Evolutionary conservation across 2,888 invertebrate species (phyloP).

Genomic region (Reticulitermes lucifugus): DNA sequence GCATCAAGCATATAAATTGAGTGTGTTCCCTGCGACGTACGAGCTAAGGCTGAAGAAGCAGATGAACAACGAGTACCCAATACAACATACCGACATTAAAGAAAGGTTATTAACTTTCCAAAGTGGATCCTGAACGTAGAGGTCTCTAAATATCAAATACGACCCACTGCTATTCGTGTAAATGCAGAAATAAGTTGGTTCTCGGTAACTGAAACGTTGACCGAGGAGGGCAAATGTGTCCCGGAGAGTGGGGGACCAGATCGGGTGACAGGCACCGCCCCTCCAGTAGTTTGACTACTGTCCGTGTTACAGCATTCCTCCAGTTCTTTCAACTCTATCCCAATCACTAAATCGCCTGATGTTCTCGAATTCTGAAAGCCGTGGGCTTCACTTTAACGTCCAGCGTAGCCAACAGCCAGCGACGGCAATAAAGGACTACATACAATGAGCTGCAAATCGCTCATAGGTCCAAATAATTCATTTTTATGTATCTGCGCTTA

Average conservation of each 20-base stretch:
- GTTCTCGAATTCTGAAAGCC: neutral
- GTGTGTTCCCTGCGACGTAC: too few species aligned
- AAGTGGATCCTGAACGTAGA: too few species aligned
- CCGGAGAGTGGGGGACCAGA: neutral
- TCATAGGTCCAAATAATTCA: too few species aligned
- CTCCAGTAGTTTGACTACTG: constrained; percentile 6
- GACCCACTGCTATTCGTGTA: neutral
- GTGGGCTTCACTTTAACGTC: neutral
- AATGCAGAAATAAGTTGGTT: neutral
- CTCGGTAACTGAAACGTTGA: neutral
- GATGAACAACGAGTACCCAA: too few species aligned
- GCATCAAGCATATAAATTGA: too few species aligned
- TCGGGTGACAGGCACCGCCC: neutral
- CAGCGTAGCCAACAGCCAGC: neutral
- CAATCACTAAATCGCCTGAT: neutral
- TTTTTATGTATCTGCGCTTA: too few species aligned
- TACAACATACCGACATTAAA: too few species aligned
- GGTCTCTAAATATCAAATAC: too few species aligned
- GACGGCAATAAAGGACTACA: neutral
- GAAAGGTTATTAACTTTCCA: too few species aligned
- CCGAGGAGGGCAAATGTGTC: neutral
- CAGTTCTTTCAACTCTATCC: neutral
- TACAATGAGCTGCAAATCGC: neutral
- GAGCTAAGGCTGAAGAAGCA: too few species aligned
- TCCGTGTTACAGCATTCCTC: constrained; percentile 5